Base-by-base conservation (phyloP, 2,888 invertebrate genomes). In the Nomada goodeniana region DNA sequence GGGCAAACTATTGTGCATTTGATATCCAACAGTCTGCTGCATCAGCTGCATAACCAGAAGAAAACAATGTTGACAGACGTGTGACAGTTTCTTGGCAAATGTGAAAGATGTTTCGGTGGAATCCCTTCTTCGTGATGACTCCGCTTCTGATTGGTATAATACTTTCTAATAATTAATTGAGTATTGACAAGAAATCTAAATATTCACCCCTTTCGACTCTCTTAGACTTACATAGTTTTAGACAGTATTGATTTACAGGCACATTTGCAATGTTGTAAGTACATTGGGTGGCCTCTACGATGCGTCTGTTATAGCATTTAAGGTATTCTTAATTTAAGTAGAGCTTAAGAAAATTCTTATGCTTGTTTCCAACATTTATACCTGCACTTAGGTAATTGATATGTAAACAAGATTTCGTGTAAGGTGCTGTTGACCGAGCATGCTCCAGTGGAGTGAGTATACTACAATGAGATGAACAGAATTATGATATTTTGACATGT, bases 21-120 rank as follows among this genome's bases (percentile, higher is more conserved):
- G 90, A 93, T 93, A 93, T 93, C 91, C 92, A 93, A 93, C 92
- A 93, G 92, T 92, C 92, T 91, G 93, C 91, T 90, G 91, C 91
- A 90, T 92, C 91, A 89, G 91, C 92, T 91, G 91, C 90, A 90
- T 89, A 89, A 83, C 90, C 88, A 88, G 90, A 90, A 89, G 91
- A 88, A 89, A 89, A 88, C 88, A 90, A 88, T 84, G 89, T 91
- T 91, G 91, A 89, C 89, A 90, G 88, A 89, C 86, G 88, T 88
- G 88, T 86, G 87, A 90, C 88, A 87, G 88, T 86, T 89, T 88
- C 88, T 90, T 88, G 89, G 91, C 87, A 89, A 91, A 88, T 76
- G 84, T 84, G 85, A 89, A 89, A 86, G 91, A 90, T 90, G 90
- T 91, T 91, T 91, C 86, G 91, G 87, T 89, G 91, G 91, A 91